Percentiles rank a stretch among this genome's conserved stretches.
phyloP scores from a whole-genome alignment of 2,797 vertebrate genomes.

The Vipera latastei region DNA sequence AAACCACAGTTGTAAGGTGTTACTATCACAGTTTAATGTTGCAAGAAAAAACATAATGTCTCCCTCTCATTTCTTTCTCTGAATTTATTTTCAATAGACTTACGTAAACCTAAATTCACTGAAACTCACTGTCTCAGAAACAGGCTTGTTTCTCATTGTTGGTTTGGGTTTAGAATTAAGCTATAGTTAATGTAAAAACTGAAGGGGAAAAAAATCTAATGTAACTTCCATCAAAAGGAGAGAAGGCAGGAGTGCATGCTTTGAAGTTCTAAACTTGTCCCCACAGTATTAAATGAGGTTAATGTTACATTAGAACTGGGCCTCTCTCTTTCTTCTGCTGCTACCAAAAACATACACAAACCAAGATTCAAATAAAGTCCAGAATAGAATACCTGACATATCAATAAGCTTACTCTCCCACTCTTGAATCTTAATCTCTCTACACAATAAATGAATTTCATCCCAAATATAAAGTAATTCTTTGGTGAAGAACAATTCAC shows the following conservation, averaged over 20 bases:
- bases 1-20: not conserved
- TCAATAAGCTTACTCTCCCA: slow-evolving; percentile 60
- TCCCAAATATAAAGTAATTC: slow-evolving; percentile 61
- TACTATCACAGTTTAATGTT: not conserved
- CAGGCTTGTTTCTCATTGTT: not conserved
- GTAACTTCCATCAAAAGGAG: not conserved
- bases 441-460: slow-evolving; percentile 47
- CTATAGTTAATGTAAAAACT: not conserved
- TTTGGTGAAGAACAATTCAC: slow-evolving; percentile 68
- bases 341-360: slow-evolving; percentile 4
- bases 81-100: not conserved
- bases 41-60: not conserved
- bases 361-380: slow-evolving; percentile 48
- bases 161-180: not conserved
- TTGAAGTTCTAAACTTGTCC: not conserved
- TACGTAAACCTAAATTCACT: not conserved
- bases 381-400: slow-evolving; percentile 70
- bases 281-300: not conserved
- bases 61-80: not conserved
- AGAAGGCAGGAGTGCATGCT: not conserved
- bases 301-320: not conserved
- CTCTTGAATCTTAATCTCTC: slow-evolving; percentile 45
- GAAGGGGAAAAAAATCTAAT: not conserved
- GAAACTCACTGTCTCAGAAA: not conserved
- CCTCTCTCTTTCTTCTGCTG: not conserved